These are phyloP conservation scores for Tubiluchus corallicola DNA, from an alignment of 2,888 invertebrate species.

Conservation along the genomic window DNA sequence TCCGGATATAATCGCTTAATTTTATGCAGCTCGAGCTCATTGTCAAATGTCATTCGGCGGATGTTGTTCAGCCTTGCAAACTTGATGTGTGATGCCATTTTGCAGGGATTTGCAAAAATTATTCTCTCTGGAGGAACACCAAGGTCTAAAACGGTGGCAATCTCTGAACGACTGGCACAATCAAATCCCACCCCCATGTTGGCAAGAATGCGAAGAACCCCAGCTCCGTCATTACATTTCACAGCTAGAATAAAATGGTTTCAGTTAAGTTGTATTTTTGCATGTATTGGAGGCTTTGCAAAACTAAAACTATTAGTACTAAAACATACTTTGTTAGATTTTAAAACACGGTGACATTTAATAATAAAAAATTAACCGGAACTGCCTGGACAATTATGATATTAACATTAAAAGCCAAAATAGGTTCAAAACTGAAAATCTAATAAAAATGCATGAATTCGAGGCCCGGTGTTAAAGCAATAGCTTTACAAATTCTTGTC, in stretches of 20 bases:
- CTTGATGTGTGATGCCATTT: conserved; percentile 70
- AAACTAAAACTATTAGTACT: too few species aligned
- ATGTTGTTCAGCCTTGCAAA: conserved; percentile 58
- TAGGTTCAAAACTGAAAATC: too few species aligned
- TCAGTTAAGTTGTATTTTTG: too few species aligned
- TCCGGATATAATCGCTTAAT: conserved; percentile 59
- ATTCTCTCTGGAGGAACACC: conserved; percentile 60
- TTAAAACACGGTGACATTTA: too few species aligned
- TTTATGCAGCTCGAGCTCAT: conserved; percentile 74
- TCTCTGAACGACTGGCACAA: conserved; percentile 66
- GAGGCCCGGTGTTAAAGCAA: too few species aligned
- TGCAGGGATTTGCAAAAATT: conserved; percentile 90
- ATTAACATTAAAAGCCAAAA: too few species aligned
- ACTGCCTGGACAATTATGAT: too few species aligned
- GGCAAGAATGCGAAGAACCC: conserved; percentile 63
- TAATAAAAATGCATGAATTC: too few species aligned
- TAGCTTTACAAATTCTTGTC: too few species aligned
- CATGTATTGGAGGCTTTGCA: too few species aligned
- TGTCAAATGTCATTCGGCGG: conserved; percentile 77
- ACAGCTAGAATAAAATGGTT: conserved; percentile 49
- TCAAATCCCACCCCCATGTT: conserved; percentile 81
- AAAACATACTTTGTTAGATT: too few species aligned
- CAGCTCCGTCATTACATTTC: conserved; percentile 80
- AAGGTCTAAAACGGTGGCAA: conserved; percentile 30
- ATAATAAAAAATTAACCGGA: too few species aligned